phyloP scores from a whole-genome alignment of 2,888 invertebrate genomes.

The Agrochola lota region DNA sequence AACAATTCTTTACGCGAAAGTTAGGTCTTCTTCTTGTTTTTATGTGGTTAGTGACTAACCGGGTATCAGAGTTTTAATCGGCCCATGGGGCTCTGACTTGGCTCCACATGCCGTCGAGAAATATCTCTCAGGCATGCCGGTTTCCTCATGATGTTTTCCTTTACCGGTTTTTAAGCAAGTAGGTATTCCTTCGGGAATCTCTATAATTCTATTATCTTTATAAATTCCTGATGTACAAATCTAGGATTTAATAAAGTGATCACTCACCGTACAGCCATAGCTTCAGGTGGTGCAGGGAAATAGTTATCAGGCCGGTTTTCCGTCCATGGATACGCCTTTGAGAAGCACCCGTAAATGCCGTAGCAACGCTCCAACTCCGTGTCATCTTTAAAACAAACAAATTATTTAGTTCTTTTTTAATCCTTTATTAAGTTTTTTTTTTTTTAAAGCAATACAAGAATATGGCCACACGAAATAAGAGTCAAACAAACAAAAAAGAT shows the following conservation, averaged over 20 bases:
- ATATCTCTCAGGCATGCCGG: no score
- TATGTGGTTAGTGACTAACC: no score
- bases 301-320: conserved; percentile 94
- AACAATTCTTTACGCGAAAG: not conserved
- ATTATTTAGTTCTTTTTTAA: not conserved
- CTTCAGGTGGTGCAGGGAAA: conserved; percentile 93
- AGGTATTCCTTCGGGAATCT: no score
- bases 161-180: no score
- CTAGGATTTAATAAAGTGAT: conserved; percentile 1
- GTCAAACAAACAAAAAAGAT: conserved; percentile 14
- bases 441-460: conserved; percentile 37
- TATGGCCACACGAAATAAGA: conserved; percentile 17
- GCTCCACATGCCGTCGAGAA: no score
- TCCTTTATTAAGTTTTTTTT: conserved; percentile 33
- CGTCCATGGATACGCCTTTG: conserved; percentile 94
- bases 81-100: no score
- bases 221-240: not conserved
- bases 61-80: no score
- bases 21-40: not conserved
- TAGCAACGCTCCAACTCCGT: conserved; percentile 92
- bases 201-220: no score
- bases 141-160: no score
- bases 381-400: conserved; percentile 77
- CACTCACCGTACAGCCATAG: conserved; percentile 89
- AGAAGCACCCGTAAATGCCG: conserved; percentile 95